phyloP scores from a whole-genome alignment of 2,113 vertebrate genomes.

The Dissostichus mawsoni region DNA sequence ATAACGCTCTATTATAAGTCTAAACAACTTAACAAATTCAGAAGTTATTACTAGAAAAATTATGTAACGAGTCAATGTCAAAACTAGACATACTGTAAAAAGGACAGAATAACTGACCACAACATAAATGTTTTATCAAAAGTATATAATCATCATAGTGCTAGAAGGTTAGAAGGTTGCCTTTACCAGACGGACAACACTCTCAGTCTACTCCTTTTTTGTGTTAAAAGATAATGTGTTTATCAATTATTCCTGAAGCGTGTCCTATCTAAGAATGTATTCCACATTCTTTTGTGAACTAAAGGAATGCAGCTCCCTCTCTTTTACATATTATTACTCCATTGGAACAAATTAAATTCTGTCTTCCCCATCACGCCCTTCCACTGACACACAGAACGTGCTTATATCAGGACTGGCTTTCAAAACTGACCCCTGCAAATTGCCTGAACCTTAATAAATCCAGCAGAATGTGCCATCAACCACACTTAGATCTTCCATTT shows the following conservation, averaged over 20 bases:
- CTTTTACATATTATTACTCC: not conserved
- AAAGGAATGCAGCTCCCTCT: not conserved
- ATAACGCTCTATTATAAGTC: not conserved
- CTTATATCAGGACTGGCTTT: conserved; percentile 7
- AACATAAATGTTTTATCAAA: not conserved
- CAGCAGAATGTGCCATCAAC: conserved; percentile 14
- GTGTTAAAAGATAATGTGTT: not conserved
- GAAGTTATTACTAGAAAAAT: not conserved
- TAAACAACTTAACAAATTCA: not conserved
- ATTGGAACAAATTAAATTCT: conserved; percentile 5
- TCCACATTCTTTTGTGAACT: conserved; percentile 9
- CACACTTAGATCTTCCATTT: not conserved
- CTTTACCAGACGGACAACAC: not conserved
- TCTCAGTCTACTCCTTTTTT: not conserved
- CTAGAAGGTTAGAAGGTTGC: not conserved
- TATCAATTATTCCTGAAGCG: not conserved
- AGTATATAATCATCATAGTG: not conserved
- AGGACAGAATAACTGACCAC: not conserved
- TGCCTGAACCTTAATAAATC: conserved; percentile 12
- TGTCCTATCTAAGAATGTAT: not conserved
- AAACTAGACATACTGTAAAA: no score
- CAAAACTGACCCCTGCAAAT: conserved; percentile 31
- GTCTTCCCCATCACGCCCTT: not conserved
- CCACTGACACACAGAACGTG: not conserved
- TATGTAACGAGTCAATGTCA: not conserved